Conservation (phyloP, 2,113 vertebrate species). For the Columbina picui region DNA sequence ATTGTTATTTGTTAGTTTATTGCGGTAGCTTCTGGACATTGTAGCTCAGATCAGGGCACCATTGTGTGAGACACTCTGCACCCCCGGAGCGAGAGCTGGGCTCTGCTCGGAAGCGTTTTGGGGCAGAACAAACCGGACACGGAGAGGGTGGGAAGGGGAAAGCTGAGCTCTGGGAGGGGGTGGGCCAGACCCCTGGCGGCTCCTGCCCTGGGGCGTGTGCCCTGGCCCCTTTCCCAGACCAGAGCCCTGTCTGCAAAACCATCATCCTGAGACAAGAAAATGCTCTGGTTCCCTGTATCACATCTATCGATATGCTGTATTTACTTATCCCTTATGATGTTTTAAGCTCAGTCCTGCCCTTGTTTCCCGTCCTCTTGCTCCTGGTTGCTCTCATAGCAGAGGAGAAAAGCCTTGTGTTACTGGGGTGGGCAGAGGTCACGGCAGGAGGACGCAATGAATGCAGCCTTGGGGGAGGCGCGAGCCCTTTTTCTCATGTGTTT, state of each 20-base stretch:
- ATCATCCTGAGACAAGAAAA: not conserved
- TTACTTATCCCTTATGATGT: not conserved
- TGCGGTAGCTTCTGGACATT: constrained; percentile 8
- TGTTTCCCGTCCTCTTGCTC: not conserved
- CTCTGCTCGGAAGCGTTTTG: rapidly evolving
- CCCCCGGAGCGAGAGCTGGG: rapidly evolving
- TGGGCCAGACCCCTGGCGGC: rapidly evolving
- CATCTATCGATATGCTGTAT: not conserved
- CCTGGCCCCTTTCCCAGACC: not conserved
- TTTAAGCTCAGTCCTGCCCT: not conserved
- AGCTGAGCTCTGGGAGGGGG: not conserved
- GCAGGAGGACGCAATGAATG: not conserved
- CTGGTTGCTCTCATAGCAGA: not conserved
- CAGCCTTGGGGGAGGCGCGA: rapidly evolving
- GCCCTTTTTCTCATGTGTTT: not conserved
- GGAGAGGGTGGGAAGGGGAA: not conserved
- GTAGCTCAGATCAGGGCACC: not conserved
- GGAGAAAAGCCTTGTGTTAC: not conserved
- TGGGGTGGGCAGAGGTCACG: not conserved
- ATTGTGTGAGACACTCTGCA: not conserved
- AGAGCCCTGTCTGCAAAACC: not conserved
- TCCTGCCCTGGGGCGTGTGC: not conserved
- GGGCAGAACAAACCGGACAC: not conserved
- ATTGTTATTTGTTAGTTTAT: constrained; percentile 35
- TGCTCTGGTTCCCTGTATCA: rapidly evolving